Base-by-base conservation (phyloP, 2,797 vertebrate species). In the Enteromius argenteus region DNA sequence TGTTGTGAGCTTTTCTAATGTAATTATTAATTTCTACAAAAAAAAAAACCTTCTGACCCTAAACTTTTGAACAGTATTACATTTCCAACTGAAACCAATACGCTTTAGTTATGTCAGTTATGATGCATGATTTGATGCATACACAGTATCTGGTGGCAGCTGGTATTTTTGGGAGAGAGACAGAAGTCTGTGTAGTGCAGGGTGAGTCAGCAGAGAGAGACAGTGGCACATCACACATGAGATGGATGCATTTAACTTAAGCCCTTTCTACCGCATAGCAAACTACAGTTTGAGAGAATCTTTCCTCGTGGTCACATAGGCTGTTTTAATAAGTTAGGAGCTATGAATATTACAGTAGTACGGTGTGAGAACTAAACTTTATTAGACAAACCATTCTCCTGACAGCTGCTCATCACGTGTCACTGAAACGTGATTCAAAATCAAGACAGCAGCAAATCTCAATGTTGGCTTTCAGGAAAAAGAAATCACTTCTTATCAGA, bases 71-170 rank as follows among this genome's bases (percentile, higher is more conserved):
- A 30, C 14, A 15, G 60, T 3, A 7, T 11, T 32, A 15, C 2
- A 15, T 62, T 62, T 30, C 13, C 60, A 30, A 7, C 30, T 32
- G 60, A 64, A 32, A 32, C 27, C 27, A 32, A 3, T 32, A 32
- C 8, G 27, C 27, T 64, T 8, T 32, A 17, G 17, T 32, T 3
- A 15, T 17, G 60, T 32, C 2, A 7, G 60, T 32, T 64, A 32
- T 69, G 37, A 69, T 6, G 39, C 11, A 39, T 68, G 66, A 13
- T 42, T 42, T 42, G 21, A 5, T 23, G 5, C 67, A 42, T 23
- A 11, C 21, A 42, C 67, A 69, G 67, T 42, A n/a, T n/a, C 27
- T 64, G 27, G 60, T 68, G 35, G 35, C 66, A 68, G 64, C 64
- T 67, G 64, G 64, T 37, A 21, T 67, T 67, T 35, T 11, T 21